Percentiles rank a stretch among this genome's conserved stretches.
These are phyloP conservation scores for Leptura quadrifasciata DNA, from an alignment of 2,888 invertebrate species.

Conservation along the genomic window DNA sequence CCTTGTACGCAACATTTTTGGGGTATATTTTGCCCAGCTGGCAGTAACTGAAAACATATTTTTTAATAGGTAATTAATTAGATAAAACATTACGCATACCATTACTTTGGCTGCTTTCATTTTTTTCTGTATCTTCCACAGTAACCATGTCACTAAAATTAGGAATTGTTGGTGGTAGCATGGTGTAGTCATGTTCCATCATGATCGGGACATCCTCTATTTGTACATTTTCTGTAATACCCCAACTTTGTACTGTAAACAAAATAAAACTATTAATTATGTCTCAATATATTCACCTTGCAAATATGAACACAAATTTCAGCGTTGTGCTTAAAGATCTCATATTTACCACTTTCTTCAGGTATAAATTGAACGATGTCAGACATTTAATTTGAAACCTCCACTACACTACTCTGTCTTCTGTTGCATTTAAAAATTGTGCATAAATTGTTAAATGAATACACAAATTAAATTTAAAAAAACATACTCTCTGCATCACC, in stretches of 20 bases:
- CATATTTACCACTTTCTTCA: background rate
- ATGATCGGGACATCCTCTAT: no score
- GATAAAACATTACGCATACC: no score
- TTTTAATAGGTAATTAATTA: no score
- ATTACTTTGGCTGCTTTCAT: no score
- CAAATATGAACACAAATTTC: background rate
- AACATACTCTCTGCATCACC: background rate
- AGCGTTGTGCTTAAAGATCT: background rate
- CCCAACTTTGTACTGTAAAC: background rate
- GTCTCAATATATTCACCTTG: background rate
- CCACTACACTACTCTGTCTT: background rate
- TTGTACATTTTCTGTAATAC: no score
- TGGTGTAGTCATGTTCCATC: no score
- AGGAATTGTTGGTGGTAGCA: no score
- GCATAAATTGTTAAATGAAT: background rate
- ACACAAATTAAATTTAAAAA: background rate
- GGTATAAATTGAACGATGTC: background rate
- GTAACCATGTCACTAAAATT: no score
- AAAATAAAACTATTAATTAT: background rate
- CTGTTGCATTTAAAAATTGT: background rate
- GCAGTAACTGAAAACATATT: background rate
- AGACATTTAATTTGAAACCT: background rate
- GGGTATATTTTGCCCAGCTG: background rate
- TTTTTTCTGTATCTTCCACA: no score
- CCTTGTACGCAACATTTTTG: constrained; percentile 6